Evolutionary conservation across 2,797 vertebrate species (phyloP).

Genomic region (Podargus strigoides): DNA sequence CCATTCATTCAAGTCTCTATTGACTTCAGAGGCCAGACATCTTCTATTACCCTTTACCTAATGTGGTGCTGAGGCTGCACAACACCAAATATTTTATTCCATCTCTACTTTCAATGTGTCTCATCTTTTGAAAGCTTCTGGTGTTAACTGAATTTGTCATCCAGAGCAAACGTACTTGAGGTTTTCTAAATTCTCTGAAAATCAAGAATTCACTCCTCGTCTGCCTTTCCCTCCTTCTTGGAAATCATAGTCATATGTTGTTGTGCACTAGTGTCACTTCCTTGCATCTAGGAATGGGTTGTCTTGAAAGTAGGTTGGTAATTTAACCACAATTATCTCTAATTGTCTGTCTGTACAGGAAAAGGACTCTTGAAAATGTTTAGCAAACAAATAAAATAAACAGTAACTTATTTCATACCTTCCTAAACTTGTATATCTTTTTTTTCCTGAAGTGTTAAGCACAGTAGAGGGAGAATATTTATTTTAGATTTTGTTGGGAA

Average conservation of each 20-base stretch:
- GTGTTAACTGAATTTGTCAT: background rate
- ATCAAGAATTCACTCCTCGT: background rate
- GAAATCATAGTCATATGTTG: background rate
- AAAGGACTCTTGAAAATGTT: background rate
- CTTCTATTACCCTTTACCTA: background rate
- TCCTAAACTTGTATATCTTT: background rate
- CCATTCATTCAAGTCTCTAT: background rate
- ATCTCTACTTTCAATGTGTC: background rate
- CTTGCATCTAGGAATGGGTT: background rate
- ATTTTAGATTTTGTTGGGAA: background rate
- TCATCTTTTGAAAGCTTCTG: background rate
- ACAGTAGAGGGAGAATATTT: background rate
- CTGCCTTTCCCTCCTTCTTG: background rate
- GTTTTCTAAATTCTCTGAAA: background rate
- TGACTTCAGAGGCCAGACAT: background rate
- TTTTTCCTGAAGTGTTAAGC: background rate
- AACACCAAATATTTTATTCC: background rate
- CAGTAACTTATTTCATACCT: background rate
- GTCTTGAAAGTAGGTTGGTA: background rate
- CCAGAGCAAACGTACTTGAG: background rate
- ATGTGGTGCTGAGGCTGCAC: background rate
- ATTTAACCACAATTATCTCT: background rate
- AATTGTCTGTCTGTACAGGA: background rate
- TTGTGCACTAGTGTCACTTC: background rate
- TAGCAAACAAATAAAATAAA: background rate